Conservation (phyloP, 2,888 invertebrate genomes). For the Zhuqinia jingwanae region DNA sequence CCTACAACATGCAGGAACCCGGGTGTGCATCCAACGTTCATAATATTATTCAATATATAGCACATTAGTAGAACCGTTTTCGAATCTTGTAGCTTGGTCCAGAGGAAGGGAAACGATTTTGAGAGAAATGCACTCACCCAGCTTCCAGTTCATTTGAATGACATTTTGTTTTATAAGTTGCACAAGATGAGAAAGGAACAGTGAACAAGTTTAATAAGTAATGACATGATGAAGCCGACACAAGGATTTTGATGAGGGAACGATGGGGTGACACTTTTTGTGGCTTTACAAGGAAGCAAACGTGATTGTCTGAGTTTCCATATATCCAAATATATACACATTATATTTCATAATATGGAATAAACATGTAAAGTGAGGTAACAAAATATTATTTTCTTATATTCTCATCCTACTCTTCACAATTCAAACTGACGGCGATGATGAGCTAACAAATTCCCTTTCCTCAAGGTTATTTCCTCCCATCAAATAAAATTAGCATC, state of each 20-base stretch:
- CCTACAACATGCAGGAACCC: too few species aligned
- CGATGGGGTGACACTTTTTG: neutral
- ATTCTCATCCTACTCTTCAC: neutral
- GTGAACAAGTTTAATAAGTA: neutral
- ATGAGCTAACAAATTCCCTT: slow-evolving; percentile 27
- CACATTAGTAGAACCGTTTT: too few species aligned
- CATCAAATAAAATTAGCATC: slow-evolving; percentile 62
- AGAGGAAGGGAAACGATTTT: too few species aligned
- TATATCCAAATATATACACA: too few species aligned
- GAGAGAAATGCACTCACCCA: slow-evolving; percentile 1
- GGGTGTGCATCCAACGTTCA: neutral
- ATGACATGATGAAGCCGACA: slow-evolving; percentile 7
- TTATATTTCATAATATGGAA: too few species aligned
- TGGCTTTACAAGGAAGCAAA: neutral
- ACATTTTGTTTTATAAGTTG: too few species aligned
- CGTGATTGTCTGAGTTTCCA: neutral
- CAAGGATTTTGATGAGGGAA: neutral
- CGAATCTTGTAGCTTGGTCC: too few species aligned
- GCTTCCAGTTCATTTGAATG: slow-evolving; percentile 1
- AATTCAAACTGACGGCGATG: slow-evolving; percentile 22
- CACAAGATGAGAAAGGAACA: neutral
- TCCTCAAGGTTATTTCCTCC: neutral
- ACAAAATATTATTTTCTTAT: neutral
- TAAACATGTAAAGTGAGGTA: too few species aligned
- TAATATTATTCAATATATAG: too few species aligned